Conservation (phyloP, 2,888 invertebrate genomes). For the Vanessa cardui region DNA sequence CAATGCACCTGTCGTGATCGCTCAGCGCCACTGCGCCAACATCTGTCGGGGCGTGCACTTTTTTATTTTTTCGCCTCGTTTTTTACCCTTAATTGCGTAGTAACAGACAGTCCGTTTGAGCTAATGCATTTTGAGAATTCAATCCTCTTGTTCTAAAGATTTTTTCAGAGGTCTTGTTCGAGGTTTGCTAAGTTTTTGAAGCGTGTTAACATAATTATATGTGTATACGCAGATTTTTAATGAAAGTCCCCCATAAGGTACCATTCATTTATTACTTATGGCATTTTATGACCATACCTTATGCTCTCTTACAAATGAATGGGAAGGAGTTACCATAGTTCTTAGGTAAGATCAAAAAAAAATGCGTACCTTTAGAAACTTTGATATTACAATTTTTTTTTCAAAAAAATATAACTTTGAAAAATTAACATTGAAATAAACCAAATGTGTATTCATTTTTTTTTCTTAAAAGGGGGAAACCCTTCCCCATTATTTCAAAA, state of each 20-base stretch:
- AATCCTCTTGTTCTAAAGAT: constrained; percentile 11
- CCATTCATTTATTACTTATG: too few relatives aligned
- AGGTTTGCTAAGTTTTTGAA: neutral
- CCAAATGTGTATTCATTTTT: too few relatives aligned
- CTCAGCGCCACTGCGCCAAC: constrained; percentile 70
- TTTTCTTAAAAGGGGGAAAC: too few relatives aligned
- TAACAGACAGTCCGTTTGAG: constrained; percentile 56
- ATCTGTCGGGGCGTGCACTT: constrained; percentile 71
- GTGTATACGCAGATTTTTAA: neutral
- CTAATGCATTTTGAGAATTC: constrained; percentile 45
- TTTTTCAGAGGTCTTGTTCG: neutral
- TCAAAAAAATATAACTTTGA: too few relatives aligned
- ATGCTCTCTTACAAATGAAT: too few relatives aligned
- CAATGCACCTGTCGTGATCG: constrained; percentile 72
- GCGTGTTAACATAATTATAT: neutral
- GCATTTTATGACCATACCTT: too few relatives aligned
- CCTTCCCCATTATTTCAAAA: too few relatives aligned
- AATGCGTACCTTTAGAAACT: too few relatives aligned
- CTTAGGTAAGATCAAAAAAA: too few relatives aligned
- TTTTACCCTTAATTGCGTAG: constrained; percentile 61
- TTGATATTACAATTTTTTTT: too few relatives aligned
- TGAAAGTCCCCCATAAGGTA: neutral
- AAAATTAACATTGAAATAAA: too few relatives aligned
- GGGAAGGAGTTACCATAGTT: too few relatives aligned
- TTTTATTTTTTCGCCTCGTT: constrained; percentile 54